Base-by-base conservation (phyloP, 1,140 invertebrate species). In the Neuroterus valhalla region DNA sequence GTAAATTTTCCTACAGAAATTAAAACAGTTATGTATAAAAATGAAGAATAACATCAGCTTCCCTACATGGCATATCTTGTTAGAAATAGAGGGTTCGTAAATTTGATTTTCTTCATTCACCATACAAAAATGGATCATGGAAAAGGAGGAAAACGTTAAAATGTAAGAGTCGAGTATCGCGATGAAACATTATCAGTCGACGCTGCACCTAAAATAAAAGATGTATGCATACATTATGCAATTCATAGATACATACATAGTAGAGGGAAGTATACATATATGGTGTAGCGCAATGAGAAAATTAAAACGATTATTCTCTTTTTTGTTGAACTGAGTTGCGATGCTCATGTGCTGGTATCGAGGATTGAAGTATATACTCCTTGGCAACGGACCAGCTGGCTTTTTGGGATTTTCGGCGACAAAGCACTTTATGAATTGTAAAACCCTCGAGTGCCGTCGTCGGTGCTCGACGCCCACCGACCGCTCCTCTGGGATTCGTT, bases 351-450 rank as follows among this genome's bases (percentile, higher is more conserved):
- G 55, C 71, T 71, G 70, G 72, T 78, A 81, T 76, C 66, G 43
- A 62, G 50, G 66, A 62, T 68, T 42, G 71, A 74, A 76, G 68
- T 19, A 72, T 50, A 67, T 45, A 46, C 70, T 62, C 52, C 50
- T 70, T 82, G 81, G 81, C 80, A 81, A 69, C 66, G 52, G 48
- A 82, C 80, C 78, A 83, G 76, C 71, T 69, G 68, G 71, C 68
- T 67, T 79, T 75, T 70, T 66, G 74, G 38, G 76, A 78, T 80
- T 82, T 85, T 83, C 75, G 82, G 77, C 80, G 82, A 86, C 83
- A 84, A 86, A 84, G 82, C 82, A 86, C 80, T 86, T 86, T 84
- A 82, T 83, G 82, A 83, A 84, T 83, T 81, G 82, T 85, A 83
- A 85, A 84, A 83, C 79, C 55, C 72, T 46, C 68, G 72, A 48